Percentiles rank a stretch among this genome's conserved stretches.
Evolutionary conservation across 2,797 vertebrate species (phyloP).

Genomic region (Parotocinclus haroldoi): DNA sequence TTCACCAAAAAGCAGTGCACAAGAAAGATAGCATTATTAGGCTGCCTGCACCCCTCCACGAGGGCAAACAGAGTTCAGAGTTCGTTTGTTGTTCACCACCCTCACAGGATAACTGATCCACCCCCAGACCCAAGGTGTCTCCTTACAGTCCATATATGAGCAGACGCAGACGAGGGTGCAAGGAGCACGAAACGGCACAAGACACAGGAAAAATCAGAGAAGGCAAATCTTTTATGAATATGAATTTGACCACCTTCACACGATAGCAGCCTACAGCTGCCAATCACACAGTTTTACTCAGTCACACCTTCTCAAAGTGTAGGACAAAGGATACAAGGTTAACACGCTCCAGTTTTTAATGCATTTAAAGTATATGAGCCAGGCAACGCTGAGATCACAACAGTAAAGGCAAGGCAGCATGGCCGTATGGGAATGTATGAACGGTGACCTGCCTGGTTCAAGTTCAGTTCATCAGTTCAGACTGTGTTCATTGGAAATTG

Average conservation of each 20-base stretch:
- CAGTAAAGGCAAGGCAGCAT: slow-evolving; percentile 1
- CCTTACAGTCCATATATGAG: slow-evolving; percentile 45
- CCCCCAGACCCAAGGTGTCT: slow-evolving; percentile 54
- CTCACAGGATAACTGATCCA: slow-evolving; percentile 53
- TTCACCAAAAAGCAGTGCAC: slow-evolving; percentile 52
- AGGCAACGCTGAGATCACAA: background rate
- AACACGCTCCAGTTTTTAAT: slow-evolving; percentile 11
- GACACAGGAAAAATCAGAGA: slow-evolving; percentile 24
- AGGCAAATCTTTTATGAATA: slow-evolving; percentile 39
- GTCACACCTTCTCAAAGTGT: background rate
- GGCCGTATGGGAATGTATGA: slow-evolving; percentile 4
- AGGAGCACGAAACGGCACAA: slow-evolving; percentile 9
- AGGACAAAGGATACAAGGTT: slow-evolving; percentile 26
- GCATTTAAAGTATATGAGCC: slow-evolving; percentile 12
- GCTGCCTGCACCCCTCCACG: slow-evolving; percentile 45
- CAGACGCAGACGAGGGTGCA: slow-evolving; percentile 15
- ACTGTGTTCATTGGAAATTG: slow-evolving; percentile 59
- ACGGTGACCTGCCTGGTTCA: slow-evolving; percentile 55
- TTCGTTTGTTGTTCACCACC: slow-evolving; percentile 69
- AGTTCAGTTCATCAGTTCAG: slow-evolving; percentile 75
- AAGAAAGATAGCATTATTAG: slow-evolving; percentile 57
- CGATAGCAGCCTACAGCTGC: slow-evolving; percentile 44
- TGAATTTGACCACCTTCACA: slow-evolving; percentile 28
- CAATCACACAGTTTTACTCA: slow-evolving; percentile 1
- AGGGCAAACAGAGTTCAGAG: slow-evolving; percentile 79